Evolutionary conservation across 2,888 invertebrate genomes (phyloP), one percentile per base, ranked within the genome.

Genomic region (Spisula subtruncata): DNA sequence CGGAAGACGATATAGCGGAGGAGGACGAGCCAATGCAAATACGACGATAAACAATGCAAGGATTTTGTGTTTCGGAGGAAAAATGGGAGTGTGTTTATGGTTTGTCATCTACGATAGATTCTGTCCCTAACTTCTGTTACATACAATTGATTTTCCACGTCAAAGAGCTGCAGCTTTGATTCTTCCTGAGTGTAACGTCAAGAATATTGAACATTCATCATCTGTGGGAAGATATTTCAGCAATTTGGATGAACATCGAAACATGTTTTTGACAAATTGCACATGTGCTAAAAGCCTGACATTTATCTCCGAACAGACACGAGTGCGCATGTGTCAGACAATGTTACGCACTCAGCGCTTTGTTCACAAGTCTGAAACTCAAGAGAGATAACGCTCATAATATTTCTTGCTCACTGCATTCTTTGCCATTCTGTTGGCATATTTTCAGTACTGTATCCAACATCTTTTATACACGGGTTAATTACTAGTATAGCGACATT

Each of bases 1-100:
- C 98, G n/a, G 98, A 98, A 92, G 98, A 98, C 95, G 97, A 98
- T 71, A 51, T 91, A 32, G 98, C 98, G 0, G 98, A 98, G 98
- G 98, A 98, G 8, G 98, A 98, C 94, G 98, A 98, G 95, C 98
- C 98, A 0, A 98, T 98, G 75, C 98, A 98, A 95, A 98, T 98
- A 85, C 97, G 97, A 18, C 96, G 97, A 85, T 93, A 94, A 88
- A 51, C 48, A 20, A n/a, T 16, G 48, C 48, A 18, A 12, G 6
- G 18, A 18, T 12, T 14, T 75, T 75, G 75, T 16, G 18, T 32
- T 60, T 6, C 32, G 32, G 18, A 25, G 35, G 35, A 35, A 32
- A 75, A 75, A 75, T 75, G 75, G 25, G 16, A 75, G 18, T 32
- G 35, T 4, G 60, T 25, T n/a, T 32, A 35, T 18, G 29, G 35